phyloP scores from a whole-genome alignment of 92 coral and sea anemone species.

The Isaurus tuberculatus region DNA sequence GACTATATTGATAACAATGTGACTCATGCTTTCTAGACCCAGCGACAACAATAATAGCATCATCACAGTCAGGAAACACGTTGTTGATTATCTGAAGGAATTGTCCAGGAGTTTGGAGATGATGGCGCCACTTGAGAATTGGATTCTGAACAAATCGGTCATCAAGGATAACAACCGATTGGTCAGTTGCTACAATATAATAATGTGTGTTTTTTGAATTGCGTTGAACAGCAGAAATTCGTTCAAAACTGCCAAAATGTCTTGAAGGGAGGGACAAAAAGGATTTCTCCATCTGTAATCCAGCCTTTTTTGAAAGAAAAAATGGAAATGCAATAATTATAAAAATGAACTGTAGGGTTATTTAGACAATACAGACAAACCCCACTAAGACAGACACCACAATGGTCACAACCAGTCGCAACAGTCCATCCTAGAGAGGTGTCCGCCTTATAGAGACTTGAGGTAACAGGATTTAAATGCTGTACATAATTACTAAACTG shows the following conservation, averaged over 20 bases:
- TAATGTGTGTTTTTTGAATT: slow-evolving; percentile 82
- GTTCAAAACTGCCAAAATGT: slow-evolving; percentile 76
- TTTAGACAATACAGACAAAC: too few species aligned
- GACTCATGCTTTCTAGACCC: slow-evolving; percentile 81
- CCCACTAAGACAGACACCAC: too few species aligned
- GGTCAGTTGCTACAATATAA: slow-evolving; percentile 83
- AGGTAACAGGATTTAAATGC: too few species aligned
- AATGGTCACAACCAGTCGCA: too few species aligned
- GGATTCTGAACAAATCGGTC: slow-evolving; percentile 90
- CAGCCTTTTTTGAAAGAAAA: slow-evolving; percentile 52
- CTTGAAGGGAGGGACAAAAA: slow-evolving; percentile 83
- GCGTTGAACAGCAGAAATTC: slow-evolving; percentile 83
- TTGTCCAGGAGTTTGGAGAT: slow-evolving; percentile 78
- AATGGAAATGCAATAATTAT: not conserved
- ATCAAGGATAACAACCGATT: slow-evolving; percentile 85
- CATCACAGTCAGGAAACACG: slow-evolving; percentile 68
- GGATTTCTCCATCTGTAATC: slow-evolving; percentile 52
- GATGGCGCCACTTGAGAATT: slow-evolving; percentile 92
- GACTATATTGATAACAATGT: slow-evolving; percentile 83
- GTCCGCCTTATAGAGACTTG: too few species aligned
- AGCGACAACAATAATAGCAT: slow-evolving; percentile 74
- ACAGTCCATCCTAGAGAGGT: too few species aligned
- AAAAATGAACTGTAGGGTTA: too few species aligned
- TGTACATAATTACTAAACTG: too few species aligned
- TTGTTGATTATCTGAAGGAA: slow-evolving; percentile 65